These are phyloP conservation scores for Neotragus pygmaeus DNA, from an alignment of 2,113 vertebrate species.

Conservation along the genomic window DNA sequence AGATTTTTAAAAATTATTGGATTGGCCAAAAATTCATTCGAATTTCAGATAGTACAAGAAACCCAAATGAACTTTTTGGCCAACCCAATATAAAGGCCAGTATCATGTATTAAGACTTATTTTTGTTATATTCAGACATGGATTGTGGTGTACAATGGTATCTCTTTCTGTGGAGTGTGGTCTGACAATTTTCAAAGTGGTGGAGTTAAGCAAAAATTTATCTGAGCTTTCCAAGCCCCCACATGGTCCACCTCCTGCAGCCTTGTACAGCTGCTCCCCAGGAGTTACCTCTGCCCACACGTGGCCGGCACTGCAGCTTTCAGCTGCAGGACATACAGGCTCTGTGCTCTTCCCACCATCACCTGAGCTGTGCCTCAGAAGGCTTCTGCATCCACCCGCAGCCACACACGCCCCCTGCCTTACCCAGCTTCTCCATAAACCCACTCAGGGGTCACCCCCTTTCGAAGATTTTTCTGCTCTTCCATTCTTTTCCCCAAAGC, in stretches of 20 bases:
- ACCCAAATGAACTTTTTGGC: not conserved
- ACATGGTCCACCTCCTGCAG: too few species aligned
- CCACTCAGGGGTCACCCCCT: not conserved
- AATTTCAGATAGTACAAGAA: not conserved
- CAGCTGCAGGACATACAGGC: too few species aligned
- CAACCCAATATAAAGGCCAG: not conserved
- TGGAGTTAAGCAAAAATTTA: not conserved
- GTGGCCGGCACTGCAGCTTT: not conserved
- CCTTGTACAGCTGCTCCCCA: not conserved
- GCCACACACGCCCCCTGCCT: not conserved
- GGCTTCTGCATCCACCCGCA: fast-evolving
- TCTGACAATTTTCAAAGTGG: not conserved
- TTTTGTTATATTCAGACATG: not conserved
- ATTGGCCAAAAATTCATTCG: not conserved
- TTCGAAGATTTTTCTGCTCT: not conserved
- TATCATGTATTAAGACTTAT: not conserved
- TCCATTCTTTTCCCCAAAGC: not conserved
- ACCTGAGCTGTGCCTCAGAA: not conserved
- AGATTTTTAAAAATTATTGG: not conserved
- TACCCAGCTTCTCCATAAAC: not conserved
- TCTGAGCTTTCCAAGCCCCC: not conserved
- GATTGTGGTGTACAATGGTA: not conserved
- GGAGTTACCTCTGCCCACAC: not conserved
- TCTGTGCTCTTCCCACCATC: fast-evolving
- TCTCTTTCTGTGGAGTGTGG: not conserved